These are phyloP conservation scores for Thalassarche chlororhynchos DNA, from an alignment of 2,113 vertebrate species.

Conservation along the genomic window DNA sequence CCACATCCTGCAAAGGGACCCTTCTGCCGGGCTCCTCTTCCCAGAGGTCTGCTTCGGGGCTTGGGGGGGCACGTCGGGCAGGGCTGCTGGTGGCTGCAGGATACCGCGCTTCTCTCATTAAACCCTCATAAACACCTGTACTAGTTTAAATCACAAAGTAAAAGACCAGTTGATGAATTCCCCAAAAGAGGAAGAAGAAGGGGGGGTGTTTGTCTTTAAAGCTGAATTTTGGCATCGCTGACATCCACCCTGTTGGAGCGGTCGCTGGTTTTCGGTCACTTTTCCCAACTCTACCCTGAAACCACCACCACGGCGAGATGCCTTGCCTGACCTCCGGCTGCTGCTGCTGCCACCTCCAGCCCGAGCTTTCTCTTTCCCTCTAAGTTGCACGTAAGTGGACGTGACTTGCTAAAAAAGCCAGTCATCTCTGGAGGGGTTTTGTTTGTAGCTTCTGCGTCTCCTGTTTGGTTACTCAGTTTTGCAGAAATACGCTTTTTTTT, in stretches of 20 bases:
- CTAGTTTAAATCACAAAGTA: not conserved
- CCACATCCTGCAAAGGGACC: not conserved
- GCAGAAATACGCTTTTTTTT: not conserved
- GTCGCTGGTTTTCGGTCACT: not conserved
- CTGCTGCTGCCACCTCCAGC: not conserved
- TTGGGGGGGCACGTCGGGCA: not conserved
- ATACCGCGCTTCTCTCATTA: accelerated
- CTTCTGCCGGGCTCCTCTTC: not conserved
- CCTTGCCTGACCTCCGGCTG: not conserved
- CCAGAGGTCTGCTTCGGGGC: not conserved
- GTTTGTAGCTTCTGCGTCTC: not conserved
- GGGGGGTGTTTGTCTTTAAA: not conserved
- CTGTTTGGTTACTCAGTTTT: not conserved
- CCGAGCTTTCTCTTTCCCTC: not conserved
- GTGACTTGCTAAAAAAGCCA: not conserved
- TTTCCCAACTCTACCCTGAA: not conserved
- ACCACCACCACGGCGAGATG: accelerated
- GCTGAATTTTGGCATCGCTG: not conserved
- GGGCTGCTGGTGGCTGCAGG: not conserved
- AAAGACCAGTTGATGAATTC: not conserved
- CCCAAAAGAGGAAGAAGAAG: not conserved
- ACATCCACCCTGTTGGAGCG: accelerated
- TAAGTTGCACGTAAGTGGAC: accelerated
- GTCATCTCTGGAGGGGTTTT: not conserved
- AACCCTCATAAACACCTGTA: not conserved